Conservation (phyloP, 2,888 invertebrate species). For the Rhagonycha lutea region DNA sequence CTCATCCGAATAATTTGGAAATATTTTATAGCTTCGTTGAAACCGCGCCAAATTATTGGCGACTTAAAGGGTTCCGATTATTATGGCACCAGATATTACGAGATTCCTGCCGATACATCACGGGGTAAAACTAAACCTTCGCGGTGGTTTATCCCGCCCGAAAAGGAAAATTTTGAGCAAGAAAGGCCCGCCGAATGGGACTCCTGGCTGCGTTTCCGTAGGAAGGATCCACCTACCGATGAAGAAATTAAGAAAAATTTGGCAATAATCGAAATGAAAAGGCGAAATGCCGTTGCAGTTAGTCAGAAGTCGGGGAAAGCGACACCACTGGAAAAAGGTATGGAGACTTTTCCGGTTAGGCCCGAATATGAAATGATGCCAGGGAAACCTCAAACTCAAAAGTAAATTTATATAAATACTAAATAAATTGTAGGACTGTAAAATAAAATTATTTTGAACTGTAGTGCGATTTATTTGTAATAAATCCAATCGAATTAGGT, state of each 20-base stretch:
- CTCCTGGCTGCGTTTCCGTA: slow-evolving; percentile 74
- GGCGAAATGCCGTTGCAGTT: slow-evolving; percentile 73
- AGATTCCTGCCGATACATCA: slow-evolving; percentile 71
- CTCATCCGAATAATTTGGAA: slow-evolving; percentile 57
- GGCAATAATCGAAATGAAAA: slow-evolving; percentile 72
- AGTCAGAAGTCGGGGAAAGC: slow-evolving; percentile 61
- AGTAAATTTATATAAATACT: neutral
- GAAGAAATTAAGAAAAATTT: slow-evolving; percentile 75
- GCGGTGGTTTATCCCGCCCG: slow-evolving; percentile 74
- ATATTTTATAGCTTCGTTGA: slow-evolving; percentile 68
- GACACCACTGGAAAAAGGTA: slow-evolving; percentile 56
- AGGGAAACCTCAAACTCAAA: slow-evolving; percentile 42
- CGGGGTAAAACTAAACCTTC: slow-evolving; percentile 66
- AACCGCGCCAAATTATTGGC: slow-evolving; percentile 60
- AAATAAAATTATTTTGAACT: neutral
- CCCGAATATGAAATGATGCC: slow-evolving; percentile 62
- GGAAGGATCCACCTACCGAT: slow-evolving; percentile 68
- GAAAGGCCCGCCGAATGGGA: slow-evolving; percentile 88
- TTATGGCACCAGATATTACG: slow-evolving; percentile 81
- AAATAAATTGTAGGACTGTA: neutral
- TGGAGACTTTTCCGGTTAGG: slow-evolving; percentile 49
- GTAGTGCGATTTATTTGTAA: no score
- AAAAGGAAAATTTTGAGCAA: slow-evolving; percentile 68
- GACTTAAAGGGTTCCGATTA: slow-evolving; percentile 73
- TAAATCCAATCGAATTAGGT: no score